Evolutionary conservation across 2,888 invertebrate species (phyloP).

Genomic region (Drosophila falleni): DNA sequence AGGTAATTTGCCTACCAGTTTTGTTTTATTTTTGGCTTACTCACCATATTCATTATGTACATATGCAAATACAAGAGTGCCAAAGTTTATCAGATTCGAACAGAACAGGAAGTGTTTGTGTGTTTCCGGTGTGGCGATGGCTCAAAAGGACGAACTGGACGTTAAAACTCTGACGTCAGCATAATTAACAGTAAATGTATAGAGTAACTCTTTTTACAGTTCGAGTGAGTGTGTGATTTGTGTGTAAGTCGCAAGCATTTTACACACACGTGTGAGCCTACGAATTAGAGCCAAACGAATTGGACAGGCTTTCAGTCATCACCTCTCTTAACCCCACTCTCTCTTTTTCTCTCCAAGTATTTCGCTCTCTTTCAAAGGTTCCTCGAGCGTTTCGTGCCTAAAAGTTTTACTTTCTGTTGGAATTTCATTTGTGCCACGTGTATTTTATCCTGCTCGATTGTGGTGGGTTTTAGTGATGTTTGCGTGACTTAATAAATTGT

Average conservation of each 20-base stretch:
- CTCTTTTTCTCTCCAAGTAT: slow-evolving; percentile 5
- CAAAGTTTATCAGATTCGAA: slow-evolving; percentile 8
- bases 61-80: slow-evolving; percentile 55
- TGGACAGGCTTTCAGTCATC: slow-evolving; percentile 41
- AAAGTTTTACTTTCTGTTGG: slow-evolving; percentile 40
- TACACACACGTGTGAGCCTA: slow-evolving; percentile 71
- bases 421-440: slow-evolving; percentile 58
- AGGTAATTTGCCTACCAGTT: slow-evolving; percentile 43
- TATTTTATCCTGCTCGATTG: slow-evolving; percentile 15
- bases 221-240: slow-evolving; percentile 21
- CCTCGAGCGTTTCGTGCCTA: slow-evolving; percentile 30
- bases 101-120: slow-evolving; percentile 41
- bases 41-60: slow-evolving; percentile 53
- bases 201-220: slow-evolving; percentile 51
- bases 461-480: slow-evolving; percentile 26
- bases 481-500: neutral
- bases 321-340: slow-evolving; percentile 7
- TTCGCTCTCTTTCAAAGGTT: slow-evolving; percentile 11
- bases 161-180: slow-evolving; percentile 58
- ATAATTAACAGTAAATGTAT: slow-evolving; percentile 64
- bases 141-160: slow-evolving; percentile 13
- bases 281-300: slow-evolving; percentile 40
- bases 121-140: slow-evolving; percentile 43
- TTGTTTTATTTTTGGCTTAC: neutral
- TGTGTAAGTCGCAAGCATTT: slow-evolving; percentile 50